Evolutionary conservation across 2,113 vertebrate species (phyloP).

Genomic region (Gadus macrocephalus): DNA sequence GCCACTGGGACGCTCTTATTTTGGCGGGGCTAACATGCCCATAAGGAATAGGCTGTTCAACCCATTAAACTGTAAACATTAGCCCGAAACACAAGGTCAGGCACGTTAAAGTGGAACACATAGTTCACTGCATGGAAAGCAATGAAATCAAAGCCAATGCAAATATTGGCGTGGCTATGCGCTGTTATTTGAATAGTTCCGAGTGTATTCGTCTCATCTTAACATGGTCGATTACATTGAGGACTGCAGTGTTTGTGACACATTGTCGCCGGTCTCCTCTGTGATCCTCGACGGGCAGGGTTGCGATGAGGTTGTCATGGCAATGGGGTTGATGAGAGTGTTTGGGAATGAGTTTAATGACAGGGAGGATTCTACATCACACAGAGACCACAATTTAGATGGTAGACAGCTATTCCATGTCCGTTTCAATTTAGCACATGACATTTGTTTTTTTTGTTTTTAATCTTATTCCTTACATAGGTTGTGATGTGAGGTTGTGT

Average conservation of each 20-base stretch:
- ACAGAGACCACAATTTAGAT: too few relatives aligned
- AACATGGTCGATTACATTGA: too few relatives aligned
- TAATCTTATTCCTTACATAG: too few relatives aligned
- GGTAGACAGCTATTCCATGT: slow-evolving; percentile 24
- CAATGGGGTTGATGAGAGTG: slow-evolving; percentile 39
- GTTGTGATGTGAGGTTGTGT: too few relatives aligned
- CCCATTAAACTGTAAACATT: slow-evolving; percentile 20
- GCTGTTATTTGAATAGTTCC: too few relatives aligned
- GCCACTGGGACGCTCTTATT: slow-evolving; percentile 34
- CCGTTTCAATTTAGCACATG: not conserved
- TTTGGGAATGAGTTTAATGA: slow-evolving; percentile 27
- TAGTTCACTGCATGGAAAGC: not conserved
- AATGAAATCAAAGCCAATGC: too few relatives aligned
- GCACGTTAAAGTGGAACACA: not conserved
- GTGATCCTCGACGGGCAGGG: slow-evolving; percentile 22
- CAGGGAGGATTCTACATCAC: slow-evolving; percentile 7
- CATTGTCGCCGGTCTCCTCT: not conserved
- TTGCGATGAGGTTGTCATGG: slow-evolving; percentile 37
- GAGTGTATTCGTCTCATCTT: too few relatives aligned
- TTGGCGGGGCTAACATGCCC: slow-evolving; percentile 6
- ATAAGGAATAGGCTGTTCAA: slow-evolving; percentile 22
- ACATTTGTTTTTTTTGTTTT: too few relatives aligned
- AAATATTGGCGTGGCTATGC: too few relatives aligned
- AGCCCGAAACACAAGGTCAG: not conserved
- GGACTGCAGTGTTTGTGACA: too few relatives aligned